Evolutionary conservation across 1,140 invertebrate genomes (phyloP), one percentile per base, ranked within the genome.

Genomic region (Drosophila paulistorum): DNA sequence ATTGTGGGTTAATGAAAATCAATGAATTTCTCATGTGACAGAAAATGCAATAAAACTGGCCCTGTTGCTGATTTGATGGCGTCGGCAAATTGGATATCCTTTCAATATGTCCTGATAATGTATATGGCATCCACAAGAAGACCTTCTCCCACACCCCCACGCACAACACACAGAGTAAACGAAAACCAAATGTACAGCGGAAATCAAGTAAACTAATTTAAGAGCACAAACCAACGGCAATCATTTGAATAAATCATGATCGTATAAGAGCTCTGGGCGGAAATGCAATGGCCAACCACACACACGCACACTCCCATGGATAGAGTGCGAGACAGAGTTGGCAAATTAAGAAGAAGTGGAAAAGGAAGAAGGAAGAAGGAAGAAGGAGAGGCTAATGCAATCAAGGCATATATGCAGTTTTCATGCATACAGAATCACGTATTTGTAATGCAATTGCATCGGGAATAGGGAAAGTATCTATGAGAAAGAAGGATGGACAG

Each of bases 171-270:
- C 7, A 17, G 17, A 48, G 45, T 14, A 17, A 48, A 14, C 14
- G 17, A 51, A 73, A 72, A 33, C 62, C 48, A 77, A 84, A 71
- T 77, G 62, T 73, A 45, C 67, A 63, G 37, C 65, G 71, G 59
- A 71, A 71, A 85, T 68, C 51, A 69, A 81, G 74, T 67, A 74
- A 75, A 74, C 70, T 82, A 72, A 81, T 86, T 65, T 58, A 78
- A 65, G 41, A 55, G 64, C 51, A 67, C 37, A 67, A 17, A 39
- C 48, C 17, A 54, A 55, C 51, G 23, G 55, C 48, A 73, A 51
- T 77, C 64, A 74, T 82, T 78, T 64, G 63, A 75, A 83, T 58
- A 70, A 71, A 79, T 66, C 70, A 78, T 67, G 65, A 58, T 59
- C 57, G 14, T 39, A 37, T 20, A 64, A 79, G 71, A 67, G 68